Evolutionary conservation across 2,113 vertebrate genomes (phyloP), one percentile per base, ranked within the genome.

Genomic region (Gallinago media): DNA sequence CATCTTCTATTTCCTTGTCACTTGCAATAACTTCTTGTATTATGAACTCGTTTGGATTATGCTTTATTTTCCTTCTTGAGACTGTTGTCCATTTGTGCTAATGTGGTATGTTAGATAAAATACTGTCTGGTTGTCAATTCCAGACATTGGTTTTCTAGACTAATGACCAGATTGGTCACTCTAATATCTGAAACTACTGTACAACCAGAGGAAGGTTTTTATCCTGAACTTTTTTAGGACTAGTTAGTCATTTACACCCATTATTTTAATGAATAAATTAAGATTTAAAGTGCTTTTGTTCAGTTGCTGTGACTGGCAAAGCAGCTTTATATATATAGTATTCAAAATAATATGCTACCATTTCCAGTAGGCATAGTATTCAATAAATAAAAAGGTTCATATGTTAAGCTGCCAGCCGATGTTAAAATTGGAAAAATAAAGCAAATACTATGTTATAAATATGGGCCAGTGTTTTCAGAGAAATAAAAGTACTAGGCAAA

Each of bases 341-440:
- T 79, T 92, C 4, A 89, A 92, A 96, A 93, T 78, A 83, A 77
- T 80, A 49, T 58, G 31, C 15, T 22, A 5, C 42, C 19, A 14
- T 91, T 58, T 93, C 74, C 46, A 79, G 18, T 36, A 59, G 31
- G 40, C 59, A 36, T 89, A 67, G 55, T 34, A 15, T 58, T 56
- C 50, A 52, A 13, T 91, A 63, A 62, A 81, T 49, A 25, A 66
- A 50, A 77, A 36, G 27, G 46, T 56, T 75, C 6, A 0, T 88
- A 12, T 32, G 18, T 46, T 92, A 16, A 63, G 7, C 52, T 93
- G 55, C 22, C 46, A 20, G 68, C 59, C 38, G 32, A 22, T 70
- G 78, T 42, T 92, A 61, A 92, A 92, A 44, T 36, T 66, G 42
- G 62, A 50, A 87, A 91, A 88, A 76, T 77, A 92, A 87, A 88